Evolutionary conservation across 1,140 invertebrate genomes (phyloP).

Genomic region (Laodelphax striatellus): DNA sequence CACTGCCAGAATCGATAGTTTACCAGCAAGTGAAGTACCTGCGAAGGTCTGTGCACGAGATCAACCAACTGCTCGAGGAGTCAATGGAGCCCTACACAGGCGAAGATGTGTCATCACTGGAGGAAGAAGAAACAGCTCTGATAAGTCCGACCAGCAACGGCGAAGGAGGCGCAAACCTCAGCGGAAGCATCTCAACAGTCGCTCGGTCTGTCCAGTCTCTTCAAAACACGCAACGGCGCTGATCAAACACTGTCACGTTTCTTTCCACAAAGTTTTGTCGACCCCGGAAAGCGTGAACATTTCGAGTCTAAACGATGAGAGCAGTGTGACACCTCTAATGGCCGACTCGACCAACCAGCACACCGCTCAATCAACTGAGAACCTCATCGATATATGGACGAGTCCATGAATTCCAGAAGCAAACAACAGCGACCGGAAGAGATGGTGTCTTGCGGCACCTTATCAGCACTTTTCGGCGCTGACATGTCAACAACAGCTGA

Average conservation of each 20-base stretch:
- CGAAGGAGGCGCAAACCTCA: not conserved
- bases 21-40: constrained; percentile 67
- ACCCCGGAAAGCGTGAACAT: too few relatives aligned
- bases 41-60: constrained; percentile 55
- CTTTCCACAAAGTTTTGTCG: too few relatives aligned
- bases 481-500: not conserved
- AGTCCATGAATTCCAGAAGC: not conserved
- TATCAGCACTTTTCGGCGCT: not conserved
- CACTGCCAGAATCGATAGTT: constrained; percentile 33
- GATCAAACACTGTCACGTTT: too few relatives aligned
- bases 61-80: constrained; percentile 49
- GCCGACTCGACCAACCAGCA: too few relatives aligned
- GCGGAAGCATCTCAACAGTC: too few relatives aligned
- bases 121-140: constrained; percentile 10
- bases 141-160: constrained; percentile 12
- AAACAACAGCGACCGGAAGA: not conserved
- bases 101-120: constrained; percentile 11
- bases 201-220: too few relatives aligned
- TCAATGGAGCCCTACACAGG: constrained; percentile 13
- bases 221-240: too few relatives aligned
- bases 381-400: not conserved
- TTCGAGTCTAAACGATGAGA: too few relatives aligned
- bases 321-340: too few relatives aligned
- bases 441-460: not conserved
- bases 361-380: not conserved